Evolutionary conservation across 2,113 vertebrate genomes (phyloP).

Genomic region (Prolemur simus): DNA sequence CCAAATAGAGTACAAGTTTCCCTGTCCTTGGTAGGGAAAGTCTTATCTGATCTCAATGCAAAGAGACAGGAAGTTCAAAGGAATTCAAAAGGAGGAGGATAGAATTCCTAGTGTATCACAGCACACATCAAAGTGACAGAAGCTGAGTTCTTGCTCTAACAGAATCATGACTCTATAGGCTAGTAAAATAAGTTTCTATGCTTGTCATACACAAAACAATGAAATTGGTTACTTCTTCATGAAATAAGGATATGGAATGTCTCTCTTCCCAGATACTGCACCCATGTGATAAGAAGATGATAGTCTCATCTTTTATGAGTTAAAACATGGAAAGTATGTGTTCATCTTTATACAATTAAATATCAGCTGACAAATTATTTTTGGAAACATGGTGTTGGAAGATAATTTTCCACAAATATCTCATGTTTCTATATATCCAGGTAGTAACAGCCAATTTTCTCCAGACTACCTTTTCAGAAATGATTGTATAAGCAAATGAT

Average conservation of each 20-base stretch:
- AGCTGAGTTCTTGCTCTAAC: background rate
- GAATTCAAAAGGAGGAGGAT: background rate
- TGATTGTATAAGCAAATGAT: background rate
- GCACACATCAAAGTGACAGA: background rate
- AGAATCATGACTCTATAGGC: background rate
- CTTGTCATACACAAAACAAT: background rate
- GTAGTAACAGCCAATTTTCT: background rate
- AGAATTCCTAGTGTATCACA: background rate
- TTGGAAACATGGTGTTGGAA: background rate
- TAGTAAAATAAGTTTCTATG: background rate
- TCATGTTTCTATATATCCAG: background rate
- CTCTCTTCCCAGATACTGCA: background rate
- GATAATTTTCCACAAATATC: background rate
- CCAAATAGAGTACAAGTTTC: background rate
- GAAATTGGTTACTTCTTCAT: background rate
- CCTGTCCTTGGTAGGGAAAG: background rate
- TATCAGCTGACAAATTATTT: background rate
- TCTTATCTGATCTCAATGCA: background rate
- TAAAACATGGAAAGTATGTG: background rate
- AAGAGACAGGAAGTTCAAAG: conserved; percentile 12
- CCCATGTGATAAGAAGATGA: background rate
- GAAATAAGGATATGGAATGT: background rate
- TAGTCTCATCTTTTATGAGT: background rate
- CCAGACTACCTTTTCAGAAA: background rate
- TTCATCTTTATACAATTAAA: background rate